A percentile compares a stretch with the other conserved stretches of the same genome.
Evolutionary conservation across 2,888 invertebrate species (phyloP).

Genomic region (Zygaena filipendulae): DNA sequence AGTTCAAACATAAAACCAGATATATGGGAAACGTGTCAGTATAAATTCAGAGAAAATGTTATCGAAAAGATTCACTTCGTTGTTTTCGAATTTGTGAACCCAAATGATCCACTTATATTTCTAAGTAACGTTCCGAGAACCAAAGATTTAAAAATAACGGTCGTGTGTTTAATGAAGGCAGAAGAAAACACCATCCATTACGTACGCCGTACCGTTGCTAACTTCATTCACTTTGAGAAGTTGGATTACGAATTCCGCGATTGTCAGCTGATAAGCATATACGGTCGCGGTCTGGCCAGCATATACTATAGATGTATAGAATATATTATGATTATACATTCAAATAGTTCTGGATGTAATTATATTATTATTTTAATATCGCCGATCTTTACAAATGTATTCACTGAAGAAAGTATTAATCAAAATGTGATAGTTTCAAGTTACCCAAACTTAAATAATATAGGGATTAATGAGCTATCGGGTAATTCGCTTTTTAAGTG

Average conservation of each 20-base stretch:
- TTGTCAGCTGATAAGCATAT: constrained; percentile 24
- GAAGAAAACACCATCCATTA: constrained; percentile 1
- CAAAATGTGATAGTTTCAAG: constrained; percentile 20
- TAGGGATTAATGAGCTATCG: no score
- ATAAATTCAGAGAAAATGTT: constrained; percentile 21
- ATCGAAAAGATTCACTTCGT: constrained; percentile 26
- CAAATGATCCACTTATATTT: constrained; percentile 23
- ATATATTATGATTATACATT: constrained; percentile 30
- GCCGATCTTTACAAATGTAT: constrained; percentile 22
- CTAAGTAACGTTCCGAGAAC: constrained; percentile 20
- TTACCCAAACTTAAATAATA: constrained; percentile 22
- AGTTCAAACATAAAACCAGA: constrained; percentile 17
- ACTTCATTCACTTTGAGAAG: constrained; percentile 4
- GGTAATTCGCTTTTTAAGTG: constrained; percentile 31
- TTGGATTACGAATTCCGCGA: constrained; percentile 23
- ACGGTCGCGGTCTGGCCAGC: no score
- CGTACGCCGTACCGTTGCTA: not conserved
- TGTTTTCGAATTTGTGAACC: constrained; percentile 23
- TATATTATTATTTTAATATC: constrained; percentile 29
- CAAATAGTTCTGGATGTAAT: no score
- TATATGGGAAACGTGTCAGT: constrained; percentile 17
- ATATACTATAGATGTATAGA: constrained; percentile 25
- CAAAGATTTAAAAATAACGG: constrained; percentile 24
- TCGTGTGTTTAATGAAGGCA: constrained; percentile 25
- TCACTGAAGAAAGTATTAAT: constrained; percentile 21